These are phyloP conservation scores for Synanthedon formicaeformis DNA, from an alignment of 2,888 invertebrate genomes.

Conservation along the genomic window DNA sequence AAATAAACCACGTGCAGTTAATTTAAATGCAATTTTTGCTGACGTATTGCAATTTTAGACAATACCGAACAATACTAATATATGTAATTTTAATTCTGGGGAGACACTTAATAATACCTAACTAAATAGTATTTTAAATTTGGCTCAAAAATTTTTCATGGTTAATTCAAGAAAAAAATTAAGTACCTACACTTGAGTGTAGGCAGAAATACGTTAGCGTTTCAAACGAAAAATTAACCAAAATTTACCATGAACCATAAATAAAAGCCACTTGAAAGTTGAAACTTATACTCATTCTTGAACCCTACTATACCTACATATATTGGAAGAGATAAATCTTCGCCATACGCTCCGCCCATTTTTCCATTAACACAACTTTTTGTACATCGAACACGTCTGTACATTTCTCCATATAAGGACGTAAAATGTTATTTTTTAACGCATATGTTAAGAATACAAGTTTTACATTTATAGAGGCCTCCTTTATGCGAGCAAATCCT, in stretches of 20 bases:
- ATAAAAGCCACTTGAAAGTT: constrained; percentile 46
- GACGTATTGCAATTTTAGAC: too few species aligned
- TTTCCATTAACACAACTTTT: constrained; percentile 27
- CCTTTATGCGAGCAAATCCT: not conserved
- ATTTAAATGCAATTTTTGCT: too few species aligned
- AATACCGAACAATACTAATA: too few species aligned
- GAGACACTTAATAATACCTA: too few species aligned
- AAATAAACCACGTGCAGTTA: too few species aligned
- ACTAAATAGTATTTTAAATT: too few species aligned
- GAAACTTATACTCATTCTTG: constrained; percentile 20
- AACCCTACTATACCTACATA: constrained; percentile 19
- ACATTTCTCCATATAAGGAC: not conserved
- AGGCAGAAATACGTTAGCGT: too few species aligned
- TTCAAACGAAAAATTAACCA: constrained; percentile 16
- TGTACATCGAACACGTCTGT: not conserved
- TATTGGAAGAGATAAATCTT: constrained; percentile 64
- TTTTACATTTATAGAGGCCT: not conserved
- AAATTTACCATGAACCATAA: constrained; percentile 46
- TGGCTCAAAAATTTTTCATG: too few species aligned
- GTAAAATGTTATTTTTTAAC: not conserved
- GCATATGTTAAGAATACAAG: not conserved
- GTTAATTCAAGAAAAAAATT: too few species aligned
- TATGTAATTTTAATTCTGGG: too few species aligned
- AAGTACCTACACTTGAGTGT: too few species aligned
- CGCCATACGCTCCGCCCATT: constrained; percentile 37